phyloP scores from a whole-genome alignment of 35 echinoderm and acorn worm genomes.

The Hemicentrotus pulcherrimus region DNA sequence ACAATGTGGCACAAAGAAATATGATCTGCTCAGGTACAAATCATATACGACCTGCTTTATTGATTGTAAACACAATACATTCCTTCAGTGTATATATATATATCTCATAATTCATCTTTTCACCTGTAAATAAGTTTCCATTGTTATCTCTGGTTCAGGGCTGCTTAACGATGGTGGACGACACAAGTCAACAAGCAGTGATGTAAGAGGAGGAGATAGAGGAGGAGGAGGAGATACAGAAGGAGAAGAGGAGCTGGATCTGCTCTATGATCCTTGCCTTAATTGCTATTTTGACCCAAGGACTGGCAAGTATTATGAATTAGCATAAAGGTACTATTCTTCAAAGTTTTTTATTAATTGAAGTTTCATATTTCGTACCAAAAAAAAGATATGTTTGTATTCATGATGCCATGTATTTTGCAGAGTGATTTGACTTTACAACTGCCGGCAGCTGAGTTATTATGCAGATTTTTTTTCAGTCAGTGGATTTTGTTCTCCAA shows the following conservation, averaged over 20 bases:
- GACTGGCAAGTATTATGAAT: conserved; percentile 93
- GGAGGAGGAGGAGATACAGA: conserved; percentile 48
- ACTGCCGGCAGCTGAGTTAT: not conserved
- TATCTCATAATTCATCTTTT: not conserved
- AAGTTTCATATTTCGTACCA: no score
- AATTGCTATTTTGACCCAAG: conserved; percentile 98
- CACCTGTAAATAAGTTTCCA: not conserved
- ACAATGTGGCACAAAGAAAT: no score
- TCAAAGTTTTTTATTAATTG: not conserved
- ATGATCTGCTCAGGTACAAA: no score
- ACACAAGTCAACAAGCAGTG: conserved; percentile 73
- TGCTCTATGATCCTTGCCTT: conserved; percentile 94
- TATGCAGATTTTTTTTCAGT: not conserved
- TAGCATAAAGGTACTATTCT: conserved; percentile 57
- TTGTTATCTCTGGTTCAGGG: not conserved
- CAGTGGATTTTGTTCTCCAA: not conserved
- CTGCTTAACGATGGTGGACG: conserved; percentile 29
- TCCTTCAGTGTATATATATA: no score
- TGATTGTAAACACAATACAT: no score
- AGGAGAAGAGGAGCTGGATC: conserved; percentile 85
- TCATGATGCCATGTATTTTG: not conserved
- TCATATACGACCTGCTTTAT: no score
- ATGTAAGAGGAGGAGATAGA: conserved; percentile 43
- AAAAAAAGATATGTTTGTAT: not conserved
- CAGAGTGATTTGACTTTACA: not conserved